Evolutionary conservation across 2,113 vertebrate species (phyloP).

Genomic region (Catharus minimus): DNA sequence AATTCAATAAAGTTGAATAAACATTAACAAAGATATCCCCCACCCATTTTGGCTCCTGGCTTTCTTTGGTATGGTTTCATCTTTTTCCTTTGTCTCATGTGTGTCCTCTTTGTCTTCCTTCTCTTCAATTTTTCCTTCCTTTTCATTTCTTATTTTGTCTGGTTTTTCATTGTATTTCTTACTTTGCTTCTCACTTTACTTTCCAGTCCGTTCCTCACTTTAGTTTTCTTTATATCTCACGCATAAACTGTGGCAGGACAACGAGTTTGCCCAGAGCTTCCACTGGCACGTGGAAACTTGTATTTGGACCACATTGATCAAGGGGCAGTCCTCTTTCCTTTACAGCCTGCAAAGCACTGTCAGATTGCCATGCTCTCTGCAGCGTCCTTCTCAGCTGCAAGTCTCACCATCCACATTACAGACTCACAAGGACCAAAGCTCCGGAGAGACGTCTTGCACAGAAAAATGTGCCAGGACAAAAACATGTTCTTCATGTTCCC

Average conservation of each 20-base stretch:
- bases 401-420: neutral
- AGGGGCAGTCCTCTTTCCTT: neutral
- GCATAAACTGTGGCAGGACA: neutral
- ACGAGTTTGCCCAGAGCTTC: neutral
- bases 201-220: neutral
- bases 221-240: neutral
- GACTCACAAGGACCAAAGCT: neutral
- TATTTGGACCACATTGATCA: neutral
- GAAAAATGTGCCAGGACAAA: neutral
- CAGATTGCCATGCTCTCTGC: neutral
- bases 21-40: neutral
- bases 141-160: neutral
- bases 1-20: neutral
- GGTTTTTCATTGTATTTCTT: neutral
- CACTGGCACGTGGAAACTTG: neutral
- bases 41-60: neutral
- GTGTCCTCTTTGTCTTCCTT: neutral
- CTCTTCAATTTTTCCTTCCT: neutral
- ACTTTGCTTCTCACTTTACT: neutral
- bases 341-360: neutral
- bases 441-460: fast-evolving
- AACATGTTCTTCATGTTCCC: neutral
- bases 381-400: neutral
- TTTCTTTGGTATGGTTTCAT: neutral
- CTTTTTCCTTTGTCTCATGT: neutral